phyloP scores from a whole-genome alignment of 2,888 invertebrate genomes.

The Piscicola geometra region DNA sequence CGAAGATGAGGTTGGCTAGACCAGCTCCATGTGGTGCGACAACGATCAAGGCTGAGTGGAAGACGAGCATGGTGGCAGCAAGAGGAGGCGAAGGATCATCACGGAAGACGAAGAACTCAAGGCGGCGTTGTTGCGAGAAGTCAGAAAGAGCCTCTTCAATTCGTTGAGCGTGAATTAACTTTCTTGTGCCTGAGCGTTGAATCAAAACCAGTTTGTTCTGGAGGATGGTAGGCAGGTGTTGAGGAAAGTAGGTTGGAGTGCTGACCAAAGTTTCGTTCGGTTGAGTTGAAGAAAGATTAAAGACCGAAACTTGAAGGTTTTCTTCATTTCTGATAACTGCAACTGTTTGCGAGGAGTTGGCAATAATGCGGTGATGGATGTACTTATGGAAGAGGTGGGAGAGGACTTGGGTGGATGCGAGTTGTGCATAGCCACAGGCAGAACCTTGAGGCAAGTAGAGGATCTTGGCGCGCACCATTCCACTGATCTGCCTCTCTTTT shows the following conservation, averaged over 20 bases:
- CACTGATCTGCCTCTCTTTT: conserved; percentile 39
- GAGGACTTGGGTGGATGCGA: conserved; percentile 37
- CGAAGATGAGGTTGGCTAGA: conserved; percentile 42
- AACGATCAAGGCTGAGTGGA: conserved; percentile 39
- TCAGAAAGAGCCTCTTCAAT: conserved; percentile 29
- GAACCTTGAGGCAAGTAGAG: conserved; percentile 43
- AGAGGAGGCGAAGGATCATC: conserved; percentile 41
- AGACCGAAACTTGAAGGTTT: too few species aligned
- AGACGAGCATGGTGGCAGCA: conserved; percentile 39
- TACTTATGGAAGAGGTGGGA: conserved; percentile 12
- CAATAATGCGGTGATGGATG: too few species aligned
- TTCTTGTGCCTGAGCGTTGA: conserved; percentile 34
- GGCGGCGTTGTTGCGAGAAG: conserved; percentile 22
- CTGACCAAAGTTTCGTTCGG: too few species aligned
- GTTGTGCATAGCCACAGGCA: conserved; percentile 42
- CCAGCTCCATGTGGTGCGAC: conserved; percentile 45
- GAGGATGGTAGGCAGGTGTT: too few species aligned
- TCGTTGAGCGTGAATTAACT: conserved; percentile 18
- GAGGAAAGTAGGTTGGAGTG: too few species aligned
- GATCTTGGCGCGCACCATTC: conserved; percentile 39
- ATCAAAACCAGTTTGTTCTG: conserved; percentile 38
- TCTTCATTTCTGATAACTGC: too few species aligned
- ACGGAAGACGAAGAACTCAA: conserved; percentile 37
- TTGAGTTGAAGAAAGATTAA: too few species aligned
- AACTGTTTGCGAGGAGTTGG: too few species aligned